These are phyloP conservation scores for Phenganax marumi DNA, from an alignment of 92 coral and sea anemone genomes.

Conservation along the genomic window DNA sequence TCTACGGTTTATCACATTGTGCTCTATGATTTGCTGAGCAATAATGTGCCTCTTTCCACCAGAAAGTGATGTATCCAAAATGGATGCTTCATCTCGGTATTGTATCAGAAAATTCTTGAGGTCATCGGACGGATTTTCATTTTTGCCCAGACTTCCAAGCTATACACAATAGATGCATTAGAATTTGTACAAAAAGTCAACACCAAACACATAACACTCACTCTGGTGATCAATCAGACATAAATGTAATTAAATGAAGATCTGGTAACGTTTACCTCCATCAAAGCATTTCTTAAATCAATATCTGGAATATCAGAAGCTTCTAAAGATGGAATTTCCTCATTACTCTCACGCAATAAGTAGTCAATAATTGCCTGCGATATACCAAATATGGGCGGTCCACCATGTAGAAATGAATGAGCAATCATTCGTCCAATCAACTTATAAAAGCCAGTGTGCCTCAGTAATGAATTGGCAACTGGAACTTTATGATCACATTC, in stretches of 20 bases:
- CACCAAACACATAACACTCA: too few relatives aligned
- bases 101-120: slow-evolving; percentile 38
- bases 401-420: neutral
- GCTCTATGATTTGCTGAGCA: slow-evolving; percentile 46
- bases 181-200: too few relatives aligned
- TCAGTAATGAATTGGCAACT: neutral
- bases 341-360: neutral
- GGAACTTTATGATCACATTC: slow-evolving; percentile 24
- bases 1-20: slow-evolving; percentile 42
- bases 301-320: neutral
- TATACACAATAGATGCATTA: too few relatives aligned
- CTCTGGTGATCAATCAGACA: too few relatives aligned
- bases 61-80: slow-evolving; percentile 35
- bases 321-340: neutral
- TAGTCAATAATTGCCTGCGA: neutral
- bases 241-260: too few relatives aligned
- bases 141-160: slow-evolving; percentile 42
- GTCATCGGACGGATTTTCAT: slow-evolving; percentile 43
- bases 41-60: slow-evolving; percentile 46
- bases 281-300: neutral
- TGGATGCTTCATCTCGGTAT: slow-evolving; percentile 51
- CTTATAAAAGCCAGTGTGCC: slow-evolving; percentile 18
- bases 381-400: neutral
- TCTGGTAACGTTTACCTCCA: neutral
- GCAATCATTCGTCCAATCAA: slow-evolving; percentile 26